Percentiles rank a stretch among this genome's conserved stretches.
phyloP scores from a whole-genome alignment of 1,140 invertebrate genomes.

The Sycophaga agraensis region DNA sequence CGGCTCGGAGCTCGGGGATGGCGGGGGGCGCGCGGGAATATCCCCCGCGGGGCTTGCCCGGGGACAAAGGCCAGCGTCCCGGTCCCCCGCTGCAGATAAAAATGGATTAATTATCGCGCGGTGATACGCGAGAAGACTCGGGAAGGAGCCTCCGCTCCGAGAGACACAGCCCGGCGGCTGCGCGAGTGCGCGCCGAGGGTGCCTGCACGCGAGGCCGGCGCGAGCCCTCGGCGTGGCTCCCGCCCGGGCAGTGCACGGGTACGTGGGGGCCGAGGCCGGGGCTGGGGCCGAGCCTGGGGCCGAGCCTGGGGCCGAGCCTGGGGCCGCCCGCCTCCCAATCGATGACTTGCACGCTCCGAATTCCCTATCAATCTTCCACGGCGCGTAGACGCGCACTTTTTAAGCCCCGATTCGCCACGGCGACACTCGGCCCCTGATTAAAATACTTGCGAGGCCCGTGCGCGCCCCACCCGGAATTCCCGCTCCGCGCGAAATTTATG shows the following conservation, averaged over 20 bases:
- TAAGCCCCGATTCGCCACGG: constrained; percentile 1
- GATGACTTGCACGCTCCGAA: constrained; percentile 18
- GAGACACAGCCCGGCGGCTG: no score
- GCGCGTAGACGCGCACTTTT: neutral
- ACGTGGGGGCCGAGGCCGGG: no score
- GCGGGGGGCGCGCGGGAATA: neutral
- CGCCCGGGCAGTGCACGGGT: neutral
- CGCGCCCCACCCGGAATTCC: constrained; percentile 28
- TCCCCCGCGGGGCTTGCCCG: neutral
- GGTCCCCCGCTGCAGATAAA: neutral
- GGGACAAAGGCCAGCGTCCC: neutral
- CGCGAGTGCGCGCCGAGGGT: neutral
- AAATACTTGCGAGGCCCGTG: no score
- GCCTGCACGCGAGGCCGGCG: neutral
- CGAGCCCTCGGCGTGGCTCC: no score
- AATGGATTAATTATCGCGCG: constrained; percentile 24
- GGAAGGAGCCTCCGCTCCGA: neutral
- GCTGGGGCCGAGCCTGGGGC: no score
- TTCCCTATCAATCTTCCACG: constrained; percentile 24
- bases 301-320: no score
- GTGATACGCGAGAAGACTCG: constrained; percentile 23
- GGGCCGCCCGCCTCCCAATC: neutral
- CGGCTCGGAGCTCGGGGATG: neutral
- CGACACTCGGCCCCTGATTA: constrained; percentile 13
- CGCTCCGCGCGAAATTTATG: constrained; percentile 13